A percentile compares a stretch with the other conserved stretches of the same genome.
Evolutionary conservation across 2,888 invertebrate species (phyloP).

Genomic region (Lochmaea crataegi): DNA sequence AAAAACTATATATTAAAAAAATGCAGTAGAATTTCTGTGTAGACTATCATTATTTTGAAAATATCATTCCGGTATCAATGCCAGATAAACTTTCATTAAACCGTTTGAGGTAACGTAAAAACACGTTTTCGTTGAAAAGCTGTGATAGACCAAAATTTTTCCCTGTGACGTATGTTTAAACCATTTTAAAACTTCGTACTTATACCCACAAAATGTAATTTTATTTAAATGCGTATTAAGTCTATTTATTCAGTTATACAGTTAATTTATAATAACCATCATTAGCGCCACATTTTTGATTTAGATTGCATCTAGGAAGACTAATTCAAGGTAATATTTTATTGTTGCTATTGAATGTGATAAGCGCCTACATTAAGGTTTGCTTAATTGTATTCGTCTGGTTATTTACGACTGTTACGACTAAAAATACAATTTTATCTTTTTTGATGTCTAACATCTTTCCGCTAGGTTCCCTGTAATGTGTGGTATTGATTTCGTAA

Average conservation of each 20-base stretch:
- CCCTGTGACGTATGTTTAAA: too few relatives aligned
- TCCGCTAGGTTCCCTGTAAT: too few relatives aligned
- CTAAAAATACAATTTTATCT: background rate
- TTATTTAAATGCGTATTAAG: background rate
- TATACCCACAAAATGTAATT: background rate
- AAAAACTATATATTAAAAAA: too few relatives aligned
- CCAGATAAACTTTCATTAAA: too few relatives aligned
- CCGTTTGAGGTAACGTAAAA: too few relatives aligned
- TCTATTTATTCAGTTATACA: background rate
- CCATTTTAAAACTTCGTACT: background rate
- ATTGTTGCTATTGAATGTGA: background rate
- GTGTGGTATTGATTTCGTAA: too few relatives aligned
- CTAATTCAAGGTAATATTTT: background rate
- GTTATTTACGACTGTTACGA: background rate
- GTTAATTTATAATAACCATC: background rate
- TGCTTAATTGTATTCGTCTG: background rate
- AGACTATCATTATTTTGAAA: too few relatives aligned
- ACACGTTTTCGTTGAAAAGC: too few relatives aligned
- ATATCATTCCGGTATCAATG: too few relatives aligned
- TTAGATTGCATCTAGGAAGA: constrained; percentile 1
- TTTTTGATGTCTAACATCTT: too few relatives aligned
- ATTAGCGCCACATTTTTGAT: background rate
- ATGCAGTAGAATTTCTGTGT: too few relatives aligned
- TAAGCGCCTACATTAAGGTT: background rate
- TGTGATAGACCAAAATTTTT: too few relatives aligned